Conservation (phyloP, 2,797 vertebrate species). For the Clamator glandarius region DNA sequence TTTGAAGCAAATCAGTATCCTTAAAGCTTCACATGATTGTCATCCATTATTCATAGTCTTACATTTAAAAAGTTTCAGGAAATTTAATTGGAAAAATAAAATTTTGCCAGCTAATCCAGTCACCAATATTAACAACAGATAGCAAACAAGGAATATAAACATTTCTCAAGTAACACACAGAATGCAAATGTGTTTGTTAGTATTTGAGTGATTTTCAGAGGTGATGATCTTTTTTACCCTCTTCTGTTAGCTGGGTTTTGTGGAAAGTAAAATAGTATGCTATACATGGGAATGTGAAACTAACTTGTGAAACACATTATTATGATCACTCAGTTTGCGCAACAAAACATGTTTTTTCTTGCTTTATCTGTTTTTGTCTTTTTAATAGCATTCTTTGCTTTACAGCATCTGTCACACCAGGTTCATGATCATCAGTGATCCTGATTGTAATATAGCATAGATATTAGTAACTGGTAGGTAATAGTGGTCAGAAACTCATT, state of each 20-base stretch:
- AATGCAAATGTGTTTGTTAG: background rate
- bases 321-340: background rate
- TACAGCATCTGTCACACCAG: background rate
- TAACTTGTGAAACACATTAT: background rate
- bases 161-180: background rate
- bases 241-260: background rate
- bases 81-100: background rate
- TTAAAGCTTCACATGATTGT: background rate
- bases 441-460: background rate
- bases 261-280: background rate
- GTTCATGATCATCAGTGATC: background rate
- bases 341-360: background rate
- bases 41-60: background rate
- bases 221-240: background rate
- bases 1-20: background rate
- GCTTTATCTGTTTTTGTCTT: background rate
- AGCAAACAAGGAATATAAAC: background rate
- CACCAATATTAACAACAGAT: background rate
- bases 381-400: background rate
- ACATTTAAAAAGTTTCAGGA: background rate
- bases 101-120: background rate
- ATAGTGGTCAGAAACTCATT: background rate
- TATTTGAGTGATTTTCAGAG: background rate
- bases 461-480: background rate
- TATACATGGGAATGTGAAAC: background rate